Percentiles rank a stretch among this genome's conserved stretches.
Conservation (phyloP, 2,888 invertebrate species). For the Amblyjoppa proteus region DNA sequence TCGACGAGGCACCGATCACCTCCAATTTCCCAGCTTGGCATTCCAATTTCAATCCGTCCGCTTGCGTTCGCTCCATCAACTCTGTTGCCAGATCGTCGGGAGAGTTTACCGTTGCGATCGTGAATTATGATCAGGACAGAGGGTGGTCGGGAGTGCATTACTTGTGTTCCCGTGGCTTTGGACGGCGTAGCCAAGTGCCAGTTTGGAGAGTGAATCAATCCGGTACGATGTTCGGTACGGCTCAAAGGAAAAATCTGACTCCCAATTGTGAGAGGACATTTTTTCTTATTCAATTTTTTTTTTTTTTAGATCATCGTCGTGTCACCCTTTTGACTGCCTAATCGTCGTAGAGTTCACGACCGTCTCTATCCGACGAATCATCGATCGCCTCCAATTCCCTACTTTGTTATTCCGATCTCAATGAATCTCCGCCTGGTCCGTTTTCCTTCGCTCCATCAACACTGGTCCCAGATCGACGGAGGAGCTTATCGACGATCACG, state of each 20-base stretch:
- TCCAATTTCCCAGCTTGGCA: background rate
- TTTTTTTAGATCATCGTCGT: too few relatives aligned
- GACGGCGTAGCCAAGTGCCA: too few relatives aligned
- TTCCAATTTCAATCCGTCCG: background rate
- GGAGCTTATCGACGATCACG: background rate
- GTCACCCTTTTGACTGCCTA: too few relatives aligned
- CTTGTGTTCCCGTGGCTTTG: too few relatives aligned
- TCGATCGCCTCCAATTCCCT: too few relatives aligned
- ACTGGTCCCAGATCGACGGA: background rate
- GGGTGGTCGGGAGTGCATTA: background rate
- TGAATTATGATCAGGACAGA: slow-evolving; percentile 20
- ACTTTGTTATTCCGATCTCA: too few relatives aligned
- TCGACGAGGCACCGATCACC: background rate
- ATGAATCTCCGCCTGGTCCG: too few relatives aligned
- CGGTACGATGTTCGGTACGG: background rate
- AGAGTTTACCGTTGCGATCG: background rate
- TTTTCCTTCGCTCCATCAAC: too few relatives aligned
- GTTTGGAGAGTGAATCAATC: background rate
- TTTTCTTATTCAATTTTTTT: too few relatives aligned
- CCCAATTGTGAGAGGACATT: too few relatives aligned
- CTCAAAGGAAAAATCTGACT: slow-evolving; percentile 33
- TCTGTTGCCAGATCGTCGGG: background rate
- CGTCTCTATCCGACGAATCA: too few relatives aligned
- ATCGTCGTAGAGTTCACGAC: too few relatives aligned
- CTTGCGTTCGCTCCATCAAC: background rate